Evolutionary conservation across 2,797 vertebrate species (phyloP), one percentile per base, ranked within the genome.

Genomic region (Lepilemur ruficaudatus): DNA sequence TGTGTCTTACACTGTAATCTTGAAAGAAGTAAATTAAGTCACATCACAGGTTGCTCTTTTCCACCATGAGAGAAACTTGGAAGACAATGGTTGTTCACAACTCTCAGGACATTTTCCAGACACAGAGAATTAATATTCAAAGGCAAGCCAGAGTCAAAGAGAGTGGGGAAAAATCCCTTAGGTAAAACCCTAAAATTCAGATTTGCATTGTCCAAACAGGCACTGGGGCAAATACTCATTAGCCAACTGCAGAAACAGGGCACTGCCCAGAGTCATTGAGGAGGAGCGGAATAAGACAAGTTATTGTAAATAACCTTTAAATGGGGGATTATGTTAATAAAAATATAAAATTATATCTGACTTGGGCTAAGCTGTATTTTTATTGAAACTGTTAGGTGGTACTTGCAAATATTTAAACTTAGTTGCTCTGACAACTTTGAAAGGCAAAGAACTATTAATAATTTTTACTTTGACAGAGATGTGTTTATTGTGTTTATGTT

Each of bases 381-480:
- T 69, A 70, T 59, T 96, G 87, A 82, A 10, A 1, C 70, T 80
- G 84, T 92, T 70, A 89, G 63, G 10, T 70, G 25, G 38, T 67
- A 91, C 10, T 57, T 87, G 17, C 52, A 93, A 81, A 78, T 35
- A 85, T 50, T 70, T 82, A 95, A 79, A 86, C 18, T 52, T 69
- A 95, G 50, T 88, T 93, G 78, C 23, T 97, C 72, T 93, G 61
- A 93, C 63, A 75, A 78, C 55, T 90, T 72, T 72, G 85, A 88
- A 97, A 92, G 69, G 48, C 70, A 95, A 84, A 89, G 28, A 83
- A 55, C 59, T 61, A 25, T 57, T 57, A 9, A 57, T 57, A 22
- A 89, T 91, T 96, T 96, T 87, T 94, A 38, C 73, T 92, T 90
- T 93, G 81, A 85, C 70, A 94, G 73, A 83, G 75, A 94, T 61